A percentile compares a stretch with the other conserved stretches of the same genome.
Conservation (phyloP, 2,888 invertebrate genomes). For the Syrista parreyssii region DNA sequence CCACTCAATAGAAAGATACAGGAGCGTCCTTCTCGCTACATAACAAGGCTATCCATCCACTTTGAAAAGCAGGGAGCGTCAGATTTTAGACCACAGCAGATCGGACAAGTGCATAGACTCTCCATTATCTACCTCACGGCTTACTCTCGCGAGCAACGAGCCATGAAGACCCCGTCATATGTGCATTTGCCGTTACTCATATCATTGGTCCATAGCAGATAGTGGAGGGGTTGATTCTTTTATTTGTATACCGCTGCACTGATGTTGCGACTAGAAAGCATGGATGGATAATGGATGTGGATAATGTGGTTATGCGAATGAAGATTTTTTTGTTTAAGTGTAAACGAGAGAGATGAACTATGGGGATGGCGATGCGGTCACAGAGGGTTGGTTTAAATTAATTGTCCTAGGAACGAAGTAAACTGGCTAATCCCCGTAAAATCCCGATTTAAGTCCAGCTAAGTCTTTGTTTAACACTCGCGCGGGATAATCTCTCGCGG, state of each 20-base stretch:
- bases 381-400: slow-evolving; percentile 33
- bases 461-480: slow-evolving; percentile 54
- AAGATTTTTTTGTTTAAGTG: background rate
- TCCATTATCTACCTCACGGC: slow-evolving; percentile 38
- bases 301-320: background rate
- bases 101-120: slow-evolving; percentile 53
- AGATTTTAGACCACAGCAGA: slow-evolving; percentile 57
- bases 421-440: slow-evolving; percentile 39
- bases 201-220: slow-evolving; percentile 18
- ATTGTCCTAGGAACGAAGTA: slow-evolving; percentile 32
- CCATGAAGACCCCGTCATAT: slow-evolving; percentile 60
- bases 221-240: background rate
- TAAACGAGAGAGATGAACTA: background rate
- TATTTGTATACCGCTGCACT: background rate
- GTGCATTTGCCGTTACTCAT: slow-evolving; percentile 47
- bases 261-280: background rate
- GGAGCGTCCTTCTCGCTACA: background rate
- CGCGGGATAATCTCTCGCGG: slow-evolving; percentile 43
- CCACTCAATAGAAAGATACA: slow-evolving; percentile 49
- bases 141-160: slow-evolving; percentile 53
- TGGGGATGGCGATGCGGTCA: slow-evolving; percentile 16
- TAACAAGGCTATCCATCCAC: slow-evolving; percentile 31
- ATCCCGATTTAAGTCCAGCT: slow-evolving; percentile 31
- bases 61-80: slow-evolving; percentile 49
- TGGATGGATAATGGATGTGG: background rate